phyloP scores from a whole-genome alignment of 2,113 vertebrate species.

The Corythaixoides concolor region DNA sequence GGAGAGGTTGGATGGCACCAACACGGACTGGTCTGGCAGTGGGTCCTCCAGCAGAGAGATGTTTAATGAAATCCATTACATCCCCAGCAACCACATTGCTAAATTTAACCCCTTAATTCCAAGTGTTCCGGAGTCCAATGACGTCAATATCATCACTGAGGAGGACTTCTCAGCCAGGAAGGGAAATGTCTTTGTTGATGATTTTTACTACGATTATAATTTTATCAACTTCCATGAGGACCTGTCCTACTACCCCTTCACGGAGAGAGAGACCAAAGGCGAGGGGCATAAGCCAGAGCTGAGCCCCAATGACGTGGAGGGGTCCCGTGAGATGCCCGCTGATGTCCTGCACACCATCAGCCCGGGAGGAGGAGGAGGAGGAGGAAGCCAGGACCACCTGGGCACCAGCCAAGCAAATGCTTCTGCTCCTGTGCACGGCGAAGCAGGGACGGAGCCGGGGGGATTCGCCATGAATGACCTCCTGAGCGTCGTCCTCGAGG shows the following conservation, averaged over 20 bases:
- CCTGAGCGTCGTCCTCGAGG: rapidly evolving
- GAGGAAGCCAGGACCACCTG: background rate
- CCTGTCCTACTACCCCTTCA: constrained; percentile 76
- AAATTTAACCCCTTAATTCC: constrained; percentile 22
- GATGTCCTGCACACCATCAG: background rate
- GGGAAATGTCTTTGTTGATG: constrained; percentile 83
- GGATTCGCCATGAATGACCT: background rate
- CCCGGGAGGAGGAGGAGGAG: background rate
- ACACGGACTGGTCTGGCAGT: constrained; percentile 85
- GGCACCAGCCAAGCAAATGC: background rate
- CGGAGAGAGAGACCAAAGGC: background rate
- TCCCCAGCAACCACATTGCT: constrained; percentile 51
- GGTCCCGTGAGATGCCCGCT: background rate
- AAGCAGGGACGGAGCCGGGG: background rate
- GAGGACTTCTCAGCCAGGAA: constrained; percentile 74
- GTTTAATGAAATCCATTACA: constrained; percentile 82
- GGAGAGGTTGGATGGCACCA: constrained; percentile 2
- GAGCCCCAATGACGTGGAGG: background rate
- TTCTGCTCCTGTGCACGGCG: background rate
- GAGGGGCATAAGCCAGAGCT: background rate
- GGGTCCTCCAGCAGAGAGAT: constrained; percentile 85
- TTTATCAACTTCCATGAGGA: constrained; percentile 98
- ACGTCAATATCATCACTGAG: constrained; percentile 69
- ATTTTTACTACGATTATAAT: constrained; percentile 98
- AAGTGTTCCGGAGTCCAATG: constrained; percentile 28